A percentile compares a stretch with the other conserved stretches of the same genome.
These are phyloP conservation scores for Harmothoe impar DNA, from an alignment of 2,888 invertebrate species.

Conservation along the genomic window DNA sequence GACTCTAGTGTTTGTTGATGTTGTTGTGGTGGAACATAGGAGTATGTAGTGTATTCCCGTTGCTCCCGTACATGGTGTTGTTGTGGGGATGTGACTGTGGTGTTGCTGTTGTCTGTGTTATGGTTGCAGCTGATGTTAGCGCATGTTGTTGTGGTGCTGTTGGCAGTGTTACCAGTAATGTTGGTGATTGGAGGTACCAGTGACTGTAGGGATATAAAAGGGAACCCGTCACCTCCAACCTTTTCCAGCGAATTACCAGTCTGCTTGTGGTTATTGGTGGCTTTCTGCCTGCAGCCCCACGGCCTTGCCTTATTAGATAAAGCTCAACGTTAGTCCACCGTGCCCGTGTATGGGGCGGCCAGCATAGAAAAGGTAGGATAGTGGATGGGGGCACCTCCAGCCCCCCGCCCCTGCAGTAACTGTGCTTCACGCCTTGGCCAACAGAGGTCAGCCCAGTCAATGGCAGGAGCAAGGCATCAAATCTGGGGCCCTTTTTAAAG, in stretches of 20 bases:
- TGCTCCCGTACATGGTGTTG: too few species aligned
- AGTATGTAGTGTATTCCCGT: too few species aligned
- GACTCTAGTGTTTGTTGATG: too few species aligned
- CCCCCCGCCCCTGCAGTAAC: too few species aligned
- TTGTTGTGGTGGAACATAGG: too few species aligned
- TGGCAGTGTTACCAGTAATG: too few species aligned
- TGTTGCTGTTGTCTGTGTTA: too few species aligned
- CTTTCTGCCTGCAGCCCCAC: not conserved
- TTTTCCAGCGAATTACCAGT: not conserved
- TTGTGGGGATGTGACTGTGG: too few species aligned
- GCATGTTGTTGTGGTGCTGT: too few species aligned
- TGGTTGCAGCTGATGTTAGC: too few species aligned
- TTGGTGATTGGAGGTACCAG: not conserved
- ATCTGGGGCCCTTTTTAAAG: slow-evolving; percentile 18
- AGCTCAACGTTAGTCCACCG: not conserved
- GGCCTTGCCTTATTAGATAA: not conserved
- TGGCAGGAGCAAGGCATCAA: not conserved
- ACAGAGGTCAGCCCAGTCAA: slow-evolving; percentile 15
- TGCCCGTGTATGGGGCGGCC: not conserved
- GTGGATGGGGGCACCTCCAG: not conserved
- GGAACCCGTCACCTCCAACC: not conserved
- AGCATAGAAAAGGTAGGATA: not conserved
- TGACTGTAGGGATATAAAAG: not conserved
- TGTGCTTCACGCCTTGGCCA: not conserved
- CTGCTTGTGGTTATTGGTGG: not conserved